Base-by-base conservation (phyloP, 2,113 vertebrate genomes). In the Pantherophis guttatus region DNA sequence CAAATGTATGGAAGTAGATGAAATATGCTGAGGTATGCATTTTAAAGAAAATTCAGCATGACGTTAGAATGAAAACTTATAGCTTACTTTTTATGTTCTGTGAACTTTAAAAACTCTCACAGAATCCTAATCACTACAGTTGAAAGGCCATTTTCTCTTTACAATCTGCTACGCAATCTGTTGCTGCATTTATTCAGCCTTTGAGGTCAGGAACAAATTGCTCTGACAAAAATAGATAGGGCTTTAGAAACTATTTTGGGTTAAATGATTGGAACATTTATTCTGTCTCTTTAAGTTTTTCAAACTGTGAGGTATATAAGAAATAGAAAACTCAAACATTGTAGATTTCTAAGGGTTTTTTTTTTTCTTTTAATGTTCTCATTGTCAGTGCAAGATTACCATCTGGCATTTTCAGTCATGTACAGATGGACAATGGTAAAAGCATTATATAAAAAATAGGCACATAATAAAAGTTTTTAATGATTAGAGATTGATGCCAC, bases 161-260 rank as follows among this genome's bases (percentile, higher is more conserved):
- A 57, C 57, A 90, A 44, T 52, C 88, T 93, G 92, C 48, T 59
- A 59, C 88, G 39, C 92, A 93, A 93, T 90, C 92, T 93, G 92
- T 93, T 86, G 92, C 12, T 89, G 62, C 55, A 65, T n/a, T 89
- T 52, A 33, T 55, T 59, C 92, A 93, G 88, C 52, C 75, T 86
- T 59, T 90, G 53, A 90, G 88, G 55, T 93, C 92, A 93, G 50
- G 88, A 93, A 93, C 88, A 93, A 90, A 81, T 50, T 86, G 75
- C 92, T 86, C 88, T 59, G 39, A 53, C 75, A 85, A 93, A 93
- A 93, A 93, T 90, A 90, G 92, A 90, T 39, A 86, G 5, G 48
- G 55, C 23, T 93, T 86, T 62, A 53, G 53, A 93, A 85, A 86
- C 55, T 90, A 93, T 93, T 93, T 93, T 93, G 48, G 54, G 13